Percentiles rank a stretch among this genome's conserved stretches.
These are phyloP conservation scores for Gallinago nigripennis DNA, from an alignment of 2,797 vertebrate species.

Conservation along the genomic window DNA sequence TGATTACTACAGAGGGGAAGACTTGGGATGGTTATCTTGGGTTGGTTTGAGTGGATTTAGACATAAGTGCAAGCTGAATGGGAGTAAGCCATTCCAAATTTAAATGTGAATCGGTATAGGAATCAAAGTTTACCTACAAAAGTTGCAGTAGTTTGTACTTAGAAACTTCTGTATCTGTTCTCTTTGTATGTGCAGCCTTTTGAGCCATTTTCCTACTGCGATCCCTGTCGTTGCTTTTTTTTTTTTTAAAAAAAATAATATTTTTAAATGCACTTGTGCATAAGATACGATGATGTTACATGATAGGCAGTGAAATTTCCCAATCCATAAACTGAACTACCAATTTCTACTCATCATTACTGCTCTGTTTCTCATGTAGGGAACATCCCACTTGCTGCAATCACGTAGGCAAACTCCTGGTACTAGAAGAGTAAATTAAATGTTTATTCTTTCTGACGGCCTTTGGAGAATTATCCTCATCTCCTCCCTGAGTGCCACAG, in stretches of 20 bases:
- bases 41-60: not conserved
- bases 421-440: not conserved
- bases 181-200: not conserved
- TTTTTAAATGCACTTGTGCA: not conserved
- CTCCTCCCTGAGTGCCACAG: not conserved
- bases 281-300: not conserved
- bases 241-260: not conserved
- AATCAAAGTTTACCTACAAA: not conserved
- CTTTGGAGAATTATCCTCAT: not conserved
- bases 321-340: not conserved
- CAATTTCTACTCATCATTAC: not conserved
- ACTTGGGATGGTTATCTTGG: not conserved
- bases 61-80: not conserved
- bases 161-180: not conserved
- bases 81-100: not conserved
- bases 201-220: not conserved
- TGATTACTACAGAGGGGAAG: not conserved
- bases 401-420: not conserved
- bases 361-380: not conserved
- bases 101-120: not conserved
- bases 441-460: not conserved
- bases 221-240: not conserved
- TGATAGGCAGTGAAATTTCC: not conserved
- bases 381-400: not conserved
- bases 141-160: not conserved